A percentile compares a stretch with the other conserved stretches of the same genome.
These are phyloP conservation scores for Andrena camellia DNA, from an alignment of 2,888 invertebrate genomes.

Conservation along the genomic window DNA sequence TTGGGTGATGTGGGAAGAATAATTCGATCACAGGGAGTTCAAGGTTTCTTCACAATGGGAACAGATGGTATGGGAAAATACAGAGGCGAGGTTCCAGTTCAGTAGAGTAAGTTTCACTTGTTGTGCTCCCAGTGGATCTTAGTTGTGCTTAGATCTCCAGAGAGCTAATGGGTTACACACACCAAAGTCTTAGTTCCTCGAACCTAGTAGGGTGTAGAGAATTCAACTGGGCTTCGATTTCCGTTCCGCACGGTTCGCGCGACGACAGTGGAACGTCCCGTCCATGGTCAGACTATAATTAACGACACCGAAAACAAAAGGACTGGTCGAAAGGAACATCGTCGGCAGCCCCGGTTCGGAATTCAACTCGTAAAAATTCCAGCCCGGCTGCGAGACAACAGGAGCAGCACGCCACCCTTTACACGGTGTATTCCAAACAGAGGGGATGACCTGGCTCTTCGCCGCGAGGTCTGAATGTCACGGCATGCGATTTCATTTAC, in stretches of 20 bases:
- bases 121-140: too few species aligned
- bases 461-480: conserved; percentile 38
- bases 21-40: too few species aligned
- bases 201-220: background rate
- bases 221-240: background rate
- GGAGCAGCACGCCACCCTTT: conserved; percentile 1
- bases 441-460: conserved; percentile 26
- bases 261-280: conserved; percentile 6
- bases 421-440: conserved; percentile 42
- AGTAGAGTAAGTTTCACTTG: too few species aligned
- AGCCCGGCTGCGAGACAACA: conserved; percentile 13
- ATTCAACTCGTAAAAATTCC: conserved; percentile 63
- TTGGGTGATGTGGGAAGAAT: too few species aligned
- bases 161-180: too few species aligned
- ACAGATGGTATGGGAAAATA: too few species aligned
- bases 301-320: conserved; percentile 36
- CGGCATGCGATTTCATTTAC: conserved; percentile 68
- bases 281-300: conserved; percentile 41
- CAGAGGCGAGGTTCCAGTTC: too few species aligned
- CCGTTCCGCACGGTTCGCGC: background rate
- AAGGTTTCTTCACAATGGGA: too few species aligned
- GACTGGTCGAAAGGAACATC: conserved; percentile 13
- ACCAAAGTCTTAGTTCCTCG: background rate
- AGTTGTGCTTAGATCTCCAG: too few species aligned
- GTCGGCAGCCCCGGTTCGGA: conserved; percentile 29